Evolutionary conservation across 2,797 vertebrate genomes (phyloP), one percentile per base, ranked within the genome.

Genomic region (Sphaeramia orbicularis): DNA sequence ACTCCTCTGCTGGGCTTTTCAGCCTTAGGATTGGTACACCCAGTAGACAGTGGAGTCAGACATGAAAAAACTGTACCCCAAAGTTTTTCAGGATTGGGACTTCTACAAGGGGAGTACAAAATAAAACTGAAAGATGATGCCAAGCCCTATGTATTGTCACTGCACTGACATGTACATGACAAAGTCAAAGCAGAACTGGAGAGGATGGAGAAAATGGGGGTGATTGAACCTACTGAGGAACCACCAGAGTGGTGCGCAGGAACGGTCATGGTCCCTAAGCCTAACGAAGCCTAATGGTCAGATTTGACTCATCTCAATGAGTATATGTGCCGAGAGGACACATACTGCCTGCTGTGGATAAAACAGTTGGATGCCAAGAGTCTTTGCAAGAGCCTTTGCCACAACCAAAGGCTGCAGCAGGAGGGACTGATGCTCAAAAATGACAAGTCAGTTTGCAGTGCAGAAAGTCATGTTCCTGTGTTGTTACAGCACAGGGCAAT

Each of bases 391-490:
- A n/a, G n/a, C n/a, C n/a, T n/a, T n/a, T n/a, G n/a, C n/a, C 19
- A 16, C 15, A 19, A 10, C 47, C 18, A 15, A 37, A 63, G 42
- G 9, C 48, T 72, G 5, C 47, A 58, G 7, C 1, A 59, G 1
- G 19, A 47, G 10, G 60, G 69, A 2, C 42, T 51, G 7, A 64
- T 27, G 1, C 44, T 52, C 12, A 56, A 49, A 13, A 60, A 18
- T 8, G 42, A 54, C 32, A 69, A 61, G 47, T 6, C 40, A 64
- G 8, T 71, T 71, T 40, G 52, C 30, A 3, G 38, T 63, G 0
- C n/a, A 64, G 0, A 50, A 14, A 7, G 40, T 54, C 7, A 49
- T 10, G 24, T 51, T 57, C 13, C 60, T 64, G 27, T 35, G 54
- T 56, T 2, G 27, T 70, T 10, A 53, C 30, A 4, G 50, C 32